Percentiles rank a stretch among this genome's conserved stretches.
Evolutionary conservation across 2,888 invertebrate genomes (phyloP).

Genomic region (Diarsia brunnea): DNA sequence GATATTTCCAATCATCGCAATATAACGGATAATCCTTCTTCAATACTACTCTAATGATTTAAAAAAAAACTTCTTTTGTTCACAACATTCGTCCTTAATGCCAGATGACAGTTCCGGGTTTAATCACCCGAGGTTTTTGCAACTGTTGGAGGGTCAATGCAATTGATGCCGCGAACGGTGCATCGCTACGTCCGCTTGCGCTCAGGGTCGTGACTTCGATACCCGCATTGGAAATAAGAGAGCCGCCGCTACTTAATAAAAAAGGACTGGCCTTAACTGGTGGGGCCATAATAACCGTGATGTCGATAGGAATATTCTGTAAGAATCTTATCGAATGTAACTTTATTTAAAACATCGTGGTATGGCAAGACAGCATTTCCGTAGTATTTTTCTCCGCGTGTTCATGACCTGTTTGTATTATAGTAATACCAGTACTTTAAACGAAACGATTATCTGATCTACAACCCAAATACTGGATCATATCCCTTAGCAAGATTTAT

Average conservation of each 20-base stretch:
- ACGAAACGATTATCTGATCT: too few relatives aligned
- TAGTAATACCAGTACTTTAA: too few relatives aligned
- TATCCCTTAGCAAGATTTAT: too few relatives aligned
- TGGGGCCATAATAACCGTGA: neutral
- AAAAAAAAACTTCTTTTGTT: constrained; percentile 21
- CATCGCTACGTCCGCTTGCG: constrained; percentile 32
- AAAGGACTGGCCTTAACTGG: constrained; percentile 9
- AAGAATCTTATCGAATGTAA: neutral
- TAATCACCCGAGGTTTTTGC: constrained; percentile 42
- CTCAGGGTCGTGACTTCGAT: constrained; percentile 37
- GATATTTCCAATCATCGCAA: neutral
- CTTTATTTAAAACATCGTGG: neutral
- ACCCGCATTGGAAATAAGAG: constrained; percentile 14
- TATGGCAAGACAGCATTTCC: neutral
- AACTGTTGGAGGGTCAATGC: constrained; percentile 38
- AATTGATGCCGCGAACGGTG: constrained; percentile 49
- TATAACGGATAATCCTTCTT: neutral
- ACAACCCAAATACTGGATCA: too few relatives aligned
- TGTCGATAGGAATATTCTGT: neutral
- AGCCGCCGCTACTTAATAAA: neutral
- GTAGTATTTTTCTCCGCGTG: neutral
- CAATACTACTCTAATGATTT: too few relatives aligned
- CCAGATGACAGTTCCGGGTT: constrained; percentile 44
- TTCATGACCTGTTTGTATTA: neutral
- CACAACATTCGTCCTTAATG: constrained; percentile 18